Evolutionary conservation across 2,113 vertebrate species (phyloP).

Genomic region (Heterotilapia buettikoferi): DNA sequence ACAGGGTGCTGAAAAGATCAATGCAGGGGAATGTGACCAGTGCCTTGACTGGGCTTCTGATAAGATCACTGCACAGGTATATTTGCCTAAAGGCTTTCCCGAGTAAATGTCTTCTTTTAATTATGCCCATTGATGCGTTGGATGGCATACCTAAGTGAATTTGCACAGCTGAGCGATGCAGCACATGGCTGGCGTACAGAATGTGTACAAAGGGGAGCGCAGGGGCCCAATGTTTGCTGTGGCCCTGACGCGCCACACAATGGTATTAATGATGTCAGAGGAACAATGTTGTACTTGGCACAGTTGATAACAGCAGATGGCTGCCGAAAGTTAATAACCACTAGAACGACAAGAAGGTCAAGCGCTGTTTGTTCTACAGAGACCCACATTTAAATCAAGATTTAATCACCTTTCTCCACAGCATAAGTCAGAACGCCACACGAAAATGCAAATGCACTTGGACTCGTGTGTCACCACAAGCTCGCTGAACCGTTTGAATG

Average conservation of each 20-base stretch:
- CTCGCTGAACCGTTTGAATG: background rate
- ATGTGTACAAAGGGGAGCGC: background rate
- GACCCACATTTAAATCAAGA: slow-evolving; percentile 38
- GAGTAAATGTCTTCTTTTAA: slow-evolving; percentile 54
- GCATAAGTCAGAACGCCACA: background rate
- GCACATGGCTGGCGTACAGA: background rate
- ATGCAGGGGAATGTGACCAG: background rate
- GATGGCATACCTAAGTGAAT: slow-evolving; percentile 32
- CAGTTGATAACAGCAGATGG: slow-evolving; percentile 24
- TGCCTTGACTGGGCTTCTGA: slow-evolving; percentile 2
- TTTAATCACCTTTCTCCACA: slow-evolving; percentile 19
- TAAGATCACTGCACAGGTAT: slow-evolving; percentile 46
- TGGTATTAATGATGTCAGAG: slow-evolving; percentile 43
- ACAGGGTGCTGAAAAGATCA: background rate
- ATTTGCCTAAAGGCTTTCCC: slow-evolving; percentile 45
- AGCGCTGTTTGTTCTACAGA: slow-evolving; percentile 30
- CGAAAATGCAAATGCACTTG: background rate
- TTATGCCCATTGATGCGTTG: slow-evolving; percentile 45
- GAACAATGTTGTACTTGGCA: slow-evolving; percentile 47
- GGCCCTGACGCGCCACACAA: background rate
- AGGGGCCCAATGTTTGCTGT: background rate
- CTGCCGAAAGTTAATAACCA: slow-evolving; percentile 33
- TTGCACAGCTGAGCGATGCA: slow-evolving; percentile 48
- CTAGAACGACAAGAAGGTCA: slow-evolving; percentile 51
- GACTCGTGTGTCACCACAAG: background rate